These are phyloP conservation scores for Prunella fulvescens DNA, from an alignment of 2,113 vertebrate species.

Conservation along the genomic window DNA sequence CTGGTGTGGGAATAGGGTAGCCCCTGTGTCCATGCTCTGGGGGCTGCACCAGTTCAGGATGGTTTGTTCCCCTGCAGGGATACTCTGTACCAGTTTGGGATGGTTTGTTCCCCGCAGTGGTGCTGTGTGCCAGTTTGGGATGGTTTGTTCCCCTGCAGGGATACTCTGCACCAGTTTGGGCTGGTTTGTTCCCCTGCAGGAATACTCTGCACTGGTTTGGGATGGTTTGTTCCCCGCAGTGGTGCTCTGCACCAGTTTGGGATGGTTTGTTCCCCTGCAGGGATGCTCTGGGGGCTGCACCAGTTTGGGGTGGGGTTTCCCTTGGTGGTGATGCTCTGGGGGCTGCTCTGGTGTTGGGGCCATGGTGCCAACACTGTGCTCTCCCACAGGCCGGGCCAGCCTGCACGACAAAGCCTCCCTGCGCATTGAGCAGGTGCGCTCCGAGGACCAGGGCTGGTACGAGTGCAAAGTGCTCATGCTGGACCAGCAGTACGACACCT, in stretches of 20 bases:
- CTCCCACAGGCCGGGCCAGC: conserved; percentile 84
- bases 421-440: conserved; percentile 93
- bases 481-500: conserved; percentile 98
- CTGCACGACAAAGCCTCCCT: conserved; percentile 96
- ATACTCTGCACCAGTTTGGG: no score
- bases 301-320: no score
- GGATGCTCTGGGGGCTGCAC: background rate
- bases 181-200: no score
- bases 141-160: background rate
- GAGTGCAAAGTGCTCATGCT: conserved; percentile 97
- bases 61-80: background rate
- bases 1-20: no score
- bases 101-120: background rate
- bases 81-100: rapidly evolving
- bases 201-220: rapidly evolving
- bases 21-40: rapidly evolving
- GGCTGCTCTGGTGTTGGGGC: rapidly evolving
- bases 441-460: conserved; percentile 98
- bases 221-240: background rate
- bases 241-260: background rate
- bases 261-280: rapidly evolving
- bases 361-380: background rate
- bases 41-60: rapidly evolving
- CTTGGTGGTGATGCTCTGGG: rapidly evolving
- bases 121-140: background rate